Evolutionary conservation across 2,888 invertebrate genomes (phyloP), one percentile per base, ranked within the genome.

Genomic region (Dermolepida albohirtum): DNA sequence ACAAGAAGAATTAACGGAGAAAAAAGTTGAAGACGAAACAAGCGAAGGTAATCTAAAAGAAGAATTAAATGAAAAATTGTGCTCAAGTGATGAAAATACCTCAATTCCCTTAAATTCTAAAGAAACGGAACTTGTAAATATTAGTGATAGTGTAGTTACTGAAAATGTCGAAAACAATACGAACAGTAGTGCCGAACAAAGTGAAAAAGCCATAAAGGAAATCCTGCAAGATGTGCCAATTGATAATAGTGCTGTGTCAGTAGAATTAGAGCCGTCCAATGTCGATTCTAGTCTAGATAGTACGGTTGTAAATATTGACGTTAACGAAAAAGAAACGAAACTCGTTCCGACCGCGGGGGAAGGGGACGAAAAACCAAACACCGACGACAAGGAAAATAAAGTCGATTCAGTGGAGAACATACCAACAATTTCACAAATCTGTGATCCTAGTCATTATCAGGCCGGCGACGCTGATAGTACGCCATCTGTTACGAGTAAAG

Each of bases 391-490:
- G 74, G 64, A 67, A 74, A 74, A 78, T 72, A 78, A 80, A 77
- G 74, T 75, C 63, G 86, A 79, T 65, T 81, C 83, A 73, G 82
- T 85, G 54, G 86, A 87, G 66, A 88, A 86, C 81, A 89, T 90
- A 76, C 88, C 90, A 78, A 89, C 90, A 72, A 91, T 91, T 84
- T 90, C 90, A 73, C 90, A 90, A 75, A 90, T 89, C 80, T 90
- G 90, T 85, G 91, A 91, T 85, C 90, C 89, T 78, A 89, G 88
- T 83, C 85, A 86, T 63, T 81, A 85, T 70, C 66, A 63, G 39
- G 44, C 55, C 44, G 69, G 66, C 57, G 67, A 66, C 49, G 43
- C 54, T 40, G 41, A 55, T 8, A 64, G 12, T 34, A 16, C 27
- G 10, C 55, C 72, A 64, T 16, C 39, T 55, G 40, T 4, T 29